phyloP scores from a whole-genome alignment of 92 coral and sea anemone species.

The Phenganax stokvisi region DNA sequence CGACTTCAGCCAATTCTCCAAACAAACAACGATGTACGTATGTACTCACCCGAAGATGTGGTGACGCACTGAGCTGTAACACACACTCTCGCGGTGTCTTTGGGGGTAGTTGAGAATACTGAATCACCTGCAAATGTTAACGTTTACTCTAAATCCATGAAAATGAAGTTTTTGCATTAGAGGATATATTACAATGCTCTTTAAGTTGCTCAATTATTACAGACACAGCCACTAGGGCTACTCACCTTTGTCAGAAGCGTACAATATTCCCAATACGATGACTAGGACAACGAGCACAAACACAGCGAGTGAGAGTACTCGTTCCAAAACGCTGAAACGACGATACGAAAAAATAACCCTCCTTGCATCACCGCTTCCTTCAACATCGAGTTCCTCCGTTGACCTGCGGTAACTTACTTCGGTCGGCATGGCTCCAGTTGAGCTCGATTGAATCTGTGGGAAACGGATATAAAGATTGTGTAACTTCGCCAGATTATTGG shows the following conservation, averaged over 20 bases:
- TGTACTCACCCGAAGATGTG: no score
- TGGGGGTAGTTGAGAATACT: no score
- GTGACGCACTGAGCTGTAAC: no score
- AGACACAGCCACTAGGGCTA: background rate
- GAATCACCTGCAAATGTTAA: no score
- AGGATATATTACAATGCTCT: no score
- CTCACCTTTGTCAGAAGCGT: background rate
- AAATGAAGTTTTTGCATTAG: no score
- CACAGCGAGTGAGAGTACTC: conserved; percentile 4
- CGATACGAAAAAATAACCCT: background rate
- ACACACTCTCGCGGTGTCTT: no score
- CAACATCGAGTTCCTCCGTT: conserved; percentile 15
- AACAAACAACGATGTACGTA: no score
- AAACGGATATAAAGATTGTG: background rate
- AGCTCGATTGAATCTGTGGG: background rate
- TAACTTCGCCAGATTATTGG: no score
- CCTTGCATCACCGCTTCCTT: background rate
- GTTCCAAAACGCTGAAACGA: conserved; percentile 21
- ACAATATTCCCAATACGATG: conserved; percentile 11
- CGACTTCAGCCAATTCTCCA: no score
- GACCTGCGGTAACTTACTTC: conserved; percentile 24
- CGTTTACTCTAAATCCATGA: no score
- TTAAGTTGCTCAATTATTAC: background rate
- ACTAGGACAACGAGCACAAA: conserved; percentile 11
- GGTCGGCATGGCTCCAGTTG: conserved; percentile 8